Evolutionary conservation across 2,888 invertebrate genomes (phyloP), one percentile per base, ranked within the genome.

Genomic region (Sesia apiformis): DNA sequence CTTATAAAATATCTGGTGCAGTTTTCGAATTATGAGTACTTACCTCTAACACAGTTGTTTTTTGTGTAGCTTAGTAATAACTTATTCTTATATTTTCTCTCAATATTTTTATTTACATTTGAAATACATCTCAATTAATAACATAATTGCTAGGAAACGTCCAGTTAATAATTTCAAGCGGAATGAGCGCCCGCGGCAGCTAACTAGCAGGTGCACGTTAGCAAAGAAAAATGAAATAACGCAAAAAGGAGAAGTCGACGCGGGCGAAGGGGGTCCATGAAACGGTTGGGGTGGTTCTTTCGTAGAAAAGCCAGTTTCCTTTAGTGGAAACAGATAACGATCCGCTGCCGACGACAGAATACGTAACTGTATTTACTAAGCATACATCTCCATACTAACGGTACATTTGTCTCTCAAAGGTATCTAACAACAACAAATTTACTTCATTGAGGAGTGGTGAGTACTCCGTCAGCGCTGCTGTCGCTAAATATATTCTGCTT

Each of bases 251-350:
- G 72, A 81, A 82, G 74, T 79, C 79, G 70, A 67, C 67, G 73
- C 67, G 77, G 59, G 72, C 72, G 54, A 43, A 53, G 70, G 76
- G 76, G 76, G 78, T 69, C 66, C 73, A 65, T 63, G 74, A 70
- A 76, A 74, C 76, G 75, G 72, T 67, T 68, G 78, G 84, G 85
- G 86, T 74, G 84, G 81, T 81, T 85, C 84, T 81, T 84, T 84
- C 82, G 80, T 78, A 74, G 82, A 82, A 83, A 86, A 87, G 84
- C 78, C 86, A 86, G 88, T 86, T 87, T 87, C 82, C 86, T 88
- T 89, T 84, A 85, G 82, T 89, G 81, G 86, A 86, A 88, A 88
- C 85, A 88, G 89, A 88, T 89, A 88, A 89, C 88, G 88, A 89
- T 88, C 87, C 86, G 73, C 78, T 81, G 81, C 84, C 82, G 84